Percentiles rank a stretch among this genome's conserved stretches.
Conservation (phyloP, 2,113 vertebrate genomes). For the Oncorhynchus mykiss region DNA sequence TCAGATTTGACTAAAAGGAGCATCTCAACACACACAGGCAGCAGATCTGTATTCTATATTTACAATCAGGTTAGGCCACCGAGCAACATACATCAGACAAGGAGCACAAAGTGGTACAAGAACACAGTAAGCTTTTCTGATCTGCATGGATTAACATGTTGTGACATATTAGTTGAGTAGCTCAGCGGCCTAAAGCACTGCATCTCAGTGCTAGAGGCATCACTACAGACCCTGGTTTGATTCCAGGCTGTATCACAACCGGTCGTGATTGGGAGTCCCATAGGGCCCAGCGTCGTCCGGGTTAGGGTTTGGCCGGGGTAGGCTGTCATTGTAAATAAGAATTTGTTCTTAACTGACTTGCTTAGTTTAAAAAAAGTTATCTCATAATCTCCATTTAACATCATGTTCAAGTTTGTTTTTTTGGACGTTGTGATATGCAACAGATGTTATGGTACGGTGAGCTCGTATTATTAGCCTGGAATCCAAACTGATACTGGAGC, state of each 20-base stretch:
- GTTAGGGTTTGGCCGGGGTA: no score
- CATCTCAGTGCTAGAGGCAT: no score
- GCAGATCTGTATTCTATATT: constrained; percentile 49
- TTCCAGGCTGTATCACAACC: no score
- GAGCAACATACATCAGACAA: background rate
- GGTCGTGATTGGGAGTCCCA: no score
- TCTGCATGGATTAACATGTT: background rate
- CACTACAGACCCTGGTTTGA: no score
- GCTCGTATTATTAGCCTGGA: no score
- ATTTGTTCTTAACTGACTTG: no score
- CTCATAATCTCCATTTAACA: background rate
- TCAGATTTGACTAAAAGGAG: background rate
- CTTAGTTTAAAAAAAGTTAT: no score
- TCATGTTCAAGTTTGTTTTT: background rate
- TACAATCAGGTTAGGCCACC: background rate
- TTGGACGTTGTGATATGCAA: background rate
- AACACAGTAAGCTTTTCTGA: background rate
- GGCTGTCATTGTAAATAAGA: no score
- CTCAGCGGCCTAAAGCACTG: no score
- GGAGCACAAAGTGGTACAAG: background rate
- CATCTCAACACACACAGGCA: constrained; percentile 10
- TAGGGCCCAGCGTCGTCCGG: no score
- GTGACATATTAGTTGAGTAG: background rate
- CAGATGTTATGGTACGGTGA: background rate
- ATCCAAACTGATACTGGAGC: background rate